Conservation (phyloP, 2,113 vertebrate genomes). For the Phyllopteryx taeniolatus region DNA sequence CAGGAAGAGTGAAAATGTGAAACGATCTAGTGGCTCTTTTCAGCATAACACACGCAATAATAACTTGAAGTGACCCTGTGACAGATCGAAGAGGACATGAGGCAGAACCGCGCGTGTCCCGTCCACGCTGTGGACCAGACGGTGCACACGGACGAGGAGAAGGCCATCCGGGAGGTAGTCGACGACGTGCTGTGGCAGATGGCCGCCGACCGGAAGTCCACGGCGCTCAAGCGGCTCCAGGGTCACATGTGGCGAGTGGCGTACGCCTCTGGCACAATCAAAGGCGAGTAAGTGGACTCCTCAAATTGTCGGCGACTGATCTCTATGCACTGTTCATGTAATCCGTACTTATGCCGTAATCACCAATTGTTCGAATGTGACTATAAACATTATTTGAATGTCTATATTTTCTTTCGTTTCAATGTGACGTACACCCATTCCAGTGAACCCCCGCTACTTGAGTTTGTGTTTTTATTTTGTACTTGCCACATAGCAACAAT, state of each 20-base stretch:
- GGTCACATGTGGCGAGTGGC: slow-evolving; percentile 95
- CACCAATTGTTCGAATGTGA: too few species aligned
- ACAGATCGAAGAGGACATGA: slow-evolving; percentile 88
- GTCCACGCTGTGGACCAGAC: slow-evolving; percentile 81
- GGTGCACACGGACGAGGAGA: slow-evolving; percentile 80
- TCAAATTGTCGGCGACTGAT: not conserved
- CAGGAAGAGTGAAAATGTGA: too few species aligned
- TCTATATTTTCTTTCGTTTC: too few species aligned
- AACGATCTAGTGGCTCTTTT: too few species aligned
- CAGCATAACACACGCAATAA: too few species aligned
- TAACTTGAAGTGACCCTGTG: not conserved
- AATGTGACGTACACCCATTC: too few species aligned
- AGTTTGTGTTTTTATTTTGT: too few species aligned
- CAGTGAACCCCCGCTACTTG: too few species aligned
- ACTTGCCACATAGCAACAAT: too few species aligned
- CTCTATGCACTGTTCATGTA: not conserved
- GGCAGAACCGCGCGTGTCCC: slow-evolving; percentile 78
- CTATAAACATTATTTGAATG: too few species aligned
- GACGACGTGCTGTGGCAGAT: slow-evolving; percentile 94
- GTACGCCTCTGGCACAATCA: slow-evolving; percentile 83
- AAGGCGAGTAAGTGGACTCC: slow-evolving; percentile 87
- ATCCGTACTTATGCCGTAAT: too few species aligned
- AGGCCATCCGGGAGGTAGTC: slow-evolving; percentile 83
- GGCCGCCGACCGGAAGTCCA: slow-evolving; percentile 92
- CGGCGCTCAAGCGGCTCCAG: slow-evolving; percentile 91